Percentiles rank a stretch among this genome's conserved stretches.
These are phyloP conservation scores for Geopemphigus sp. DNA, from an alignment of 1,140 invertebrate species.

Conservation along the genomic window DNA sequence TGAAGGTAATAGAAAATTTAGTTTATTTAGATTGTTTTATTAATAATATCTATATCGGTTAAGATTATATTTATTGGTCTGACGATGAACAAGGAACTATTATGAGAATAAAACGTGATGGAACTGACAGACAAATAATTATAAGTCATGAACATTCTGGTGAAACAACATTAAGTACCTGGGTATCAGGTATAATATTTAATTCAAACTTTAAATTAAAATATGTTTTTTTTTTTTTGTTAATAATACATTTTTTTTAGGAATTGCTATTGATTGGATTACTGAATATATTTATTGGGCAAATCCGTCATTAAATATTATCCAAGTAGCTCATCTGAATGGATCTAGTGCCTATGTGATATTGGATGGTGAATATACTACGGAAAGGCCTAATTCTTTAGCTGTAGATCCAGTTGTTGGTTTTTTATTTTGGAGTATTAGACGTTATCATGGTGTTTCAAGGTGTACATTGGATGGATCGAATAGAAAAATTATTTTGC, in stretches of 20 bases:
- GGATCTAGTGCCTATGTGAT: slow-evolving; percentile 59
- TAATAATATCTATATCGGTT: background rate
- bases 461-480: slow-evolving; percentile 63
- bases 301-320: slow-evolving; percentile 61
- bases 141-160: slow-evolving; percentile 53
- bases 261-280: slow-evolving; percentile 59
- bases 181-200: slow-evolving; percentile 37
- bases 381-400: slow-evolving; percentile 60
- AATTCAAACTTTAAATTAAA: background rate
- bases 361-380: slow-evolving; percentile 55
- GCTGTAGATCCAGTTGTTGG: slow-evolving; percentile 66
- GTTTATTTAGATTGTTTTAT: background rate
- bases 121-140: slow-evolving; percentile 65
- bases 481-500: slow-evolving; percentile 57
- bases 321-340: slow-evolving; percentile 60
- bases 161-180: background rate
- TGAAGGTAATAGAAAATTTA: slow-evolving; percentile 62
- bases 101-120: slow-evolving; percentile 73
- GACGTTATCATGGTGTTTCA: slow-evolving; percentile 60
- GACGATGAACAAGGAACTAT: slow-evolving; percentile 74
- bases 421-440: slow-evolving; percentile 66
- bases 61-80: slow-evolving; percentile 75
- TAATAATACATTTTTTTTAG: slow-evolving; percentile 51
- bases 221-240: background rate
- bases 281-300: slow-evolving; percentile 65